Conservation (phyloP, 1,140 invertebrate species). For the Drosophila bocqueti region DNA sequence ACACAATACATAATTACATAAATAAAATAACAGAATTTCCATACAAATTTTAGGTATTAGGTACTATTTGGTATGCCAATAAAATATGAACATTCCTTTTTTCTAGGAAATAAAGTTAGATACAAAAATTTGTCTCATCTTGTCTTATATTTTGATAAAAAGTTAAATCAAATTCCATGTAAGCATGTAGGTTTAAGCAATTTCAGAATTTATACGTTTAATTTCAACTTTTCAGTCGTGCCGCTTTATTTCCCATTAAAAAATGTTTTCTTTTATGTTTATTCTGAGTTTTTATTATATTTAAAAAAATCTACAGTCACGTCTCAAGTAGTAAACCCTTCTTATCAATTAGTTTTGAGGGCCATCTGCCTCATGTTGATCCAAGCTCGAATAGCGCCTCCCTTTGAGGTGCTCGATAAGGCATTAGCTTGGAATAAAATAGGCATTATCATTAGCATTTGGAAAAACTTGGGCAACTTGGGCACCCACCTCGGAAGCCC, state of each 20-base stretch:
- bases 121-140: too few species aligned
- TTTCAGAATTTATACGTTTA: too few species aligned
- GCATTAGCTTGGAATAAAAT: slow-evolving; percentile 14
- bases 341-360: slow-evolving; percentile 47
- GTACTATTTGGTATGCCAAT: too few species aligned
- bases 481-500: slow-evolving; percentile 29
- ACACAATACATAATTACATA: too few species aligned
- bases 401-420: slow-evolving; percentile 57
- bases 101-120: too few species aligned
- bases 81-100: too few species aligned
- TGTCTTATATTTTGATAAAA: too few species aligned
- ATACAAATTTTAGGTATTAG: too few species aligned
- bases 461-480: slow-evolving; percentile 33
- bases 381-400: slow-evolving; percentile 19
- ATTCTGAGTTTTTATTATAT: not conserved
- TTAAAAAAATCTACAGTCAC: not conserved
- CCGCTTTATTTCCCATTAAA: not conserved
- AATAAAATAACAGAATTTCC: too few species aligned
- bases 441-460: slow-evolving; percentile 12
- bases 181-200: too few species aligned
- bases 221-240: too few species aligned
- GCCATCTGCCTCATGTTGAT: slow-evolving; percentile 38
- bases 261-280: not conserved
- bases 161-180: too few species aligned
- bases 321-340: not conserved